Evolutionary conservation across 2,797 vertebrate species (phyloP).

Genomic region (Lateolabrax maculatus): DNA sequence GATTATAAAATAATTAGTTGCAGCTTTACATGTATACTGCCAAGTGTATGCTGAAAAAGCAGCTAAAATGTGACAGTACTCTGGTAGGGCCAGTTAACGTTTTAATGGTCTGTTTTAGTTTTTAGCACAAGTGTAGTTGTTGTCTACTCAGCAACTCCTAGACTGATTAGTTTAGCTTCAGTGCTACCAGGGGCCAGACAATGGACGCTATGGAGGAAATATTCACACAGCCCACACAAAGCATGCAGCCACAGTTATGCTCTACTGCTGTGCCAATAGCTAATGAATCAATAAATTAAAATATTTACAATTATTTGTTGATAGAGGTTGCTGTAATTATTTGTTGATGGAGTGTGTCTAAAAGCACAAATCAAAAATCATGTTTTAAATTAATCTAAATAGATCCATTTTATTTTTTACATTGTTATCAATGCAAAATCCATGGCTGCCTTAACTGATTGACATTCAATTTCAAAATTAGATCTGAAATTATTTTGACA

Average conservation of each 20-base stretch:
- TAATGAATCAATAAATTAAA: constrained; percentile 80
- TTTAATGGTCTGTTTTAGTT: constrained; percentile 70
- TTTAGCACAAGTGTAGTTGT: constrained; percentile 48
- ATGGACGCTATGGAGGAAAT: constrained; percentile 68
- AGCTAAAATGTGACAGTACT: constrained; percentile 22
- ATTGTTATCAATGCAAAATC: constrained; percentile 31
- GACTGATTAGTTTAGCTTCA: constrained; percentile 79
- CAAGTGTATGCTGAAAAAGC: constrained; percentile 1
- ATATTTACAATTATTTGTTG: constrained; percentile 78
- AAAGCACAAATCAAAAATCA: constrained; percentile 72
- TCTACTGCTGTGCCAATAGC: constrained; percentile 62
- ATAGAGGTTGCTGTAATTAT: constrained; percentile 69
- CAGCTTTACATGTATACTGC: neutral
- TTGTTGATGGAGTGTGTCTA: constrained; percentile 72
- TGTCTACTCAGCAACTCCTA: constrained; percentile 79
- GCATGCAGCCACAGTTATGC: constrained; percentile 50
- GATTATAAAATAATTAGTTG: neutral
- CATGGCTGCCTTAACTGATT: constrained; percentile 39
- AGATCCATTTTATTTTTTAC: constrained; percentile 41
- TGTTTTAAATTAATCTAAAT: constrained; percentile 70
- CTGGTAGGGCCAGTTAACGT: constrained; percentile 65
- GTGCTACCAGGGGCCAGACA: constrained; percentile 65
- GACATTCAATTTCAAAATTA: constrained; percentile 25
- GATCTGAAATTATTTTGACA: no score
- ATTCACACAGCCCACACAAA: constrained; percentile 68